Conservation (phyloP, 2,113 vertebrate genomes). For the Cygnus atratus region DNA sequence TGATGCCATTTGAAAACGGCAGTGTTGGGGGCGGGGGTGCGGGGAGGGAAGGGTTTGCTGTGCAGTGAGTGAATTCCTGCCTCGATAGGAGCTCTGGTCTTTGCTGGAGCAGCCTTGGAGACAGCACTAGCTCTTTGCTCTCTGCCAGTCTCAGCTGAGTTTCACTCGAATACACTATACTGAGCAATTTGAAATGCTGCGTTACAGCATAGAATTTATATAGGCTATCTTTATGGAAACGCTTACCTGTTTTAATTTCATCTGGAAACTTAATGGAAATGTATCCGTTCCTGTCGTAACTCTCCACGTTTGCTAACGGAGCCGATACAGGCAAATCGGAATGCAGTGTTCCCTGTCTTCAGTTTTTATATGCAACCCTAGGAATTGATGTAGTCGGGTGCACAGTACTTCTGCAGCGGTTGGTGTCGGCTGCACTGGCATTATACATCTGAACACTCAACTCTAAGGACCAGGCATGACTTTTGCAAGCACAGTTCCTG, state of each 20-base stretch:
- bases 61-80: rapidly evolving
- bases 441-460: slow-evolving; percentile 13
- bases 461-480: slow-evolving; percentile 57
- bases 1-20: neutral
- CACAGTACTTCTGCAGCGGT: neutral
- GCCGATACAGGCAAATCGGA: neutral
- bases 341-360: neutral
- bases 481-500: slow-evolving; percentile 76
- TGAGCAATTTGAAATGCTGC: neutral
- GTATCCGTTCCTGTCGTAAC: neutral
- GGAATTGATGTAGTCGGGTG: neutral
- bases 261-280: neutral
- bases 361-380: neutral
- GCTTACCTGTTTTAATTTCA: neutral
- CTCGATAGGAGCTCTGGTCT: neutral
- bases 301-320: neutral
- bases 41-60: neutral
- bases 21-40: neutral
- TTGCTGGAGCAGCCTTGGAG: neutral
- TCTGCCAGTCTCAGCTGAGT: neutral
- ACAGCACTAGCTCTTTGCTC: neutral
- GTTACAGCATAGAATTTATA: neutral
- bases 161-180: neutral
- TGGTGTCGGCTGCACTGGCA: neutral
- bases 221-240: neutral